Evolutionary conservation across 2,113 vertebrate species (phyloP).

Genomic region (Phocoena phocoena): DNA sequence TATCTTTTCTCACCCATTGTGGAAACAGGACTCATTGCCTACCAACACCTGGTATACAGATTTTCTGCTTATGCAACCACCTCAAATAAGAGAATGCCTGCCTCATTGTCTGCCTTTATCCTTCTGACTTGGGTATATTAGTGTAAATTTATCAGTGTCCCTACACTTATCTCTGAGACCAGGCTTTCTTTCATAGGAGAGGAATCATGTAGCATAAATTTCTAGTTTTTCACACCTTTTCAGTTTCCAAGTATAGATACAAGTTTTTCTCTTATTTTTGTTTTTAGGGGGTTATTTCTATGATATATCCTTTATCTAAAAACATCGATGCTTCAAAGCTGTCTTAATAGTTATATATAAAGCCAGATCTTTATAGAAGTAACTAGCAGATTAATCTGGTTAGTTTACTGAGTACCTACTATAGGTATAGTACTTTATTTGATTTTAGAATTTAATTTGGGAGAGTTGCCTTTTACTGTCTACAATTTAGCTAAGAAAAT

Average conservation of each 20-base stretch:
- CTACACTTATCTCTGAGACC: not conserved
- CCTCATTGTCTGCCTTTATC: not conserved
- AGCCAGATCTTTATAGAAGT: not conserved
- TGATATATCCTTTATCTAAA: not conserved
- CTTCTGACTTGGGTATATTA: not conserved
- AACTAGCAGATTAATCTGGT: not conserved
- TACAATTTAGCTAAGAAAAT: conserved; percentile 2
- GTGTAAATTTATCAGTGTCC: not conserved
- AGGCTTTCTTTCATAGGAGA: not conserved
- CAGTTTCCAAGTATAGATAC: not conserved
- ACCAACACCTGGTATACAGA: not conserved
- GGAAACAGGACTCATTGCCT: not conserved
- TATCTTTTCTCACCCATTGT: not conserved
- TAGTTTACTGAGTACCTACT: not conserved
- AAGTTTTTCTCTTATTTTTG: not conserved
- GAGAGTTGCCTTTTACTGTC: not conserved
- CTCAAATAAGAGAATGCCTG: not conserved
- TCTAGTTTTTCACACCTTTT: not conserved
- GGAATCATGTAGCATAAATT: not conserved
- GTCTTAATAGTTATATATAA: not conserved
- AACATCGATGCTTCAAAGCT: not conserved
- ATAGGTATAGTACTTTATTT: not conserved
- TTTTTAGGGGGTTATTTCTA: not conserved
- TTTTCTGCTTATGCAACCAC: not conserved
- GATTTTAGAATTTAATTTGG: not conserved